These are phyloP conservation scores for Pogonomyrmex barbatus DNA, from an alignment of 1,140 invertebrate species.

Conservation along the genomic window DNA sequence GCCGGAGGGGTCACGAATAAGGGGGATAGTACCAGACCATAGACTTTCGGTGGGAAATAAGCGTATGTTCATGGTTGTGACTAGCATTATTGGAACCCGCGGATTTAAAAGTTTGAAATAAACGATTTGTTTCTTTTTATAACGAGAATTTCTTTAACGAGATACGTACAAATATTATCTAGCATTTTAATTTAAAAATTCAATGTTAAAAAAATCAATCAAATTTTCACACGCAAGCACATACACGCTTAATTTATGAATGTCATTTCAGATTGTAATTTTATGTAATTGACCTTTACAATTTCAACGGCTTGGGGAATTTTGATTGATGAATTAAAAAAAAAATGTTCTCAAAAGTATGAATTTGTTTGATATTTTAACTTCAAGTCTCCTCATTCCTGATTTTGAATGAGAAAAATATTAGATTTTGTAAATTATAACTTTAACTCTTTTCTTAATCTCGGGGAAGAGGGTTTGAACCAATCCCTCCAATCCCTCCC, in stretches of 20 bases:
- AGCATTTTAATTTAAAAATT: background rate
- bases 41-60: slow-evolving; percentile 43
- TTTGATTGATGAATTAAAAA: too few species aligned
- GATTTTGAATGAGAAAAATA: too few species aligned
- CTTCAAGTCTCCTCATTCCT: too few species aligned
- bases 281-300: background rate
- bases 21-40: background rate
- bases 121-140: background rate
- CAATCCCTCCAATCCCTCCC: too few species aligned
- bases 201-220: background rate
- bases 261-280: background rate
- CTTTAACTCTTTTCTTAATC: too few species aligned
- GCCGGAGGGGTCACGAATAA: slow-evolving; percentile 13
- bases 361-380: too few species aligned
- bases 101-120: background rate
- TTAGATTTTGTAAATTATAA: too few species aligned
- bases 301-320: background rate
- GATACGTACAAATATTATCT: background rate
- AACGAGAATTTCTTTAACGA: background rate
- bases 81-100: background rate
- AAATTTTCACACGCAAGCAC: background rate
- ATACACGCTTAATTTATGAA: background rate
- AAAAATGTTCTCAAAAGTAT: too few species aligned
- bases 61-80: slow-evolving; percentile 20
- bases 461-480: too few species aligned